These are phyloP conservation scores for Leptopilina clavipes DNA, from an alignment of 1,140 invertebrate species.

Conservation along the genomic window DNA sequence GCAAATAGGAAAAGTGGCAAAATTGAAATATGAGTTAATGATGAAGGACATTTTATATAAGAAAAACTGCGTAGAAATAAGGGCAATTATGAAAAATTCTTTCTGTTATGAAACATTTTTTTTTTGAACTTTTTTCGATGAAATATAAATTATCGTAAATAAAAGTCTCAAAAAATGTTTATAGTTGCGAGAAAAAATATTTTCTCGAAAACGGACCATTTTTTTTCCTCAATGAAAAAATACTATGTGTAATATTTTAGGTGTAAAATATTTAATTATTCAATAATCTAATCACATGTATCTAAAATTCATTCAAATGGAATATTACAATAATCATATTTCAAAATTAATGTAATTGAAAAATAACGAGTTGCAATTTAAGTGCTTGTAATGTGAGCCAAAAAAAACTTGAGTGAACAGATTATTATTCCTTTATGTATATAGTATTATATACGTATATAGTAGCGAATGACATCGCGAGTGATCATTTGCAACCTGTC, in stretches of 20 bases:
- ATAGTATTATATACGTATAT: too few relatives aligned
- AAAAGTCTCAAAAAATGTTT: too few relatives aligned
- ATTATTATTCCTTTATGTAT: slow-evolving; percentile 27
- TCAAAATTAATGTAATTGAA: slow-evolving; percentile 20
- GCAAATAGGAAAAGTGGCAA: slow-evolving; percentile 19
- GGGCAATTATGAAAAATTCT: background rate
- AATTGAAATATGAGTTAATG: slow-evolving; percentile 20
- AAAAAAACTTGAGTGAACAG: slow-evolving; percentile 1
- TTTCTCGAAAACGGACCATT: too few relatives aligned
- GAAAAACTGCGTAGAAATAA: background rate
- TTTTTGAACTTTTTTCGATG: too few relatives aligned
- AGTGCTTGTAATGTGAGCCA: slow-evolving; percentile 9
- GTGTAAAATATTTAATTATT: too few relatives aligned
- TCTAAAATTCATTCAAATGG: background rate
- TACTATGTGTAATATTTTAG: too few relatives aligned
- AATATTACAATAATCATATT: background rate
- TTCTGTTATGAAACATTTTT: background rate
- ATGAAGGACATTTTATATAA: background rate
- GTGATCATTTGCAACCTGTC: slow-evolving; percentile 72
- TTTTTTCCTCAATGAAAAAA: too few relatives aligned
- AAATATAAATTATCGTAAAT: too few relatives aligned
- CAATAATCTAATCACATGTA: background rate
- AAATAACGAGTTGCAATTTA: slow-evolving; percentile 27
- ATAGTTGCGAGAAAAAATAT: too few relatives aligned
- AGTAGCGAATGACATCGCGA: slow-evolving; percentile 56